Conservation (phyloP, 2,113 vertebrate genomes). For the Callithrix jacchus region DNA sequence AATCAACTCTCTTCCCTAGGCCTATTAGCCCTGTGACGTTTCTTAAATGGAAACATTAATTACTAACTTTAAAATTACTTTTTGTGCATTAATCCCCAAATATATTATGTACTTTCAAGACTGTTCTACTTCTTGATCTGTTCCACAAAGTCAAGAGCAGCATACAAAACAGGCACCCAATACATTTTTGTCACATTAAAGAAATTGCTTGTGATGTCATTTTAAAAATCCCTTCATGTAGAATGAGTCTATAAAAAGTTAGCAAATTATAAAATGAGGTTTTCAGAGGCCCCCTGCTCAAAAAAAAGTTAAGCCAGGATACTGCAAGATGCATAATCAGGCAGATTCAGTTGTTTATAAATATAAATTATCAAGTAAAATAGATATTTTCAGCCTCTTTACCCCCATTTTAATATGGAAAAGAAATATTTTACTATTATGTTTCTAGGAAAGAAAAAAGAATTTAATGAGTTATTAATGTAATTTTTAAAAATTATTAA, state of each 20-base stretch:
- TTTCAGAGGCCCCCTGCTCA: background rate
- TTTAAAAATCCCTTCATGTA: background rate
- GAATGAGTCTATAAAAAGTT: background rate
- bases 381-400: background rate
- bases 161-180: background rate
- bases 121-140: background rate
- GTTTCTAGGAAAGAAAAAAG: slow-evolving; percentile 4
- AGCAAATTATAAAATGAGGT: slow-evolving; percentile 1
- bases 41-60: background rate
- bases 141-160: background rate
- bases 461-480: background rate
- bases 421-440: background rate
- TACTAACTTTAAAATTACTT: background rate
- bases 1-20: background rate
- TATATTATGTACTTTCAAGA: background rate
- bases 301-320: background rate
- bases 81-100: background rate
- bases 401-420: background rate
- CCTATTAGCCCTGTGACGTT: background rate
- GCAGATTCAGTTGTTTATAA: background rate
- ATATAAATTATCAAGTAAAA: slow-evolving; percentile 7
- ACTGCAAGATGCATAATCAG: background rate
- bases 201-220: background rate
- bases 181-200: background rate
- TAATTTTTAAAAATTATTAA: no score